Percentiles rank a stretch among this genome's conserved stretches.
phyloP scores from a whole-genome alignment of 2,797 vertebrate species.

The Anableps anableps region DNA sequence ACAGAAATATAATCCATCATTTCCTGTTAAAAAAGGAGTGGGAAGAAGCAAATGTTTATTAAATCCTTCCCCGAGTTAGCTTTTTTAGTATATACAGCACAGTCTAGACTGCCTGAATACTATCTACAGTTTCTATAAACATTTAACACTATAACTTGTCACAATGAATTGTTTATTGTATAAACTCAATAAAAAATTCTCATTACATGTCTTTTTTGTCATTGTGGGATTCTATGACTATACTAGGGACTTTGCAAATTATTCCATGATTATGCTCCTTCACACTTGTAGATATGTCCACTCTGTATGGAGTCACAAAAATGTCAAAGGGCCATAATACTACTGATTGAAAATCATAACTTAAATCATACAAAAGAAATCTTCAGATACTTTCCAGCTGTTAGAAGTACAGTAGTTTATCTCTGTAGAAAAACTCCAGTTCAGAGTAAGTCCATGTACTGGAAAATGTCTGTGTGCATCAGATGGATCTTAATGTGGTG shows the following conservation, averaged over 20 bases:
- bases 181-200: background rate
- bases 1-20: background rate
- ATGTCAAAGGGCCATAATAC: background rate
- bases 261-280: background rate
- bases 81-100: background rate
- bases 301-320: background rate
- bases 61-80: background rate
- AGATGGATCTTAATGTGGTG: conserved; percentile 54
- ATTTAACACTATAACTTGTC: background rate
- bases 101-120: background rate
- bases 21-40: background rate
- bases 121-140: background rate
- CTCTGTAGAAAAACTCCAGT: background rate
- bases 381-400: conserved; percentile 6
- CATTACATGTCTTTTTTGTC: background rate
- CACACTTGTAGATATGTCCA: background rate
- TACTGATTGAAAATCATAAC: background rate
- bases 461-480: conserved; percentile 41
- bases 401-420: conserved; percentile 14
- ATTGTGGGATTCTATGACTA: background rate
- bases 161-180: background rate
- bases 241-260: background rate
- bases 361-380: background rate
- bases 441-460: conserved; percentile 17
- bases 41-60: background rate